Evolutionary conservation across 2,113 vertebrate species (phyloP).

Genomic region (Microcebus griseorufus): DNA sequence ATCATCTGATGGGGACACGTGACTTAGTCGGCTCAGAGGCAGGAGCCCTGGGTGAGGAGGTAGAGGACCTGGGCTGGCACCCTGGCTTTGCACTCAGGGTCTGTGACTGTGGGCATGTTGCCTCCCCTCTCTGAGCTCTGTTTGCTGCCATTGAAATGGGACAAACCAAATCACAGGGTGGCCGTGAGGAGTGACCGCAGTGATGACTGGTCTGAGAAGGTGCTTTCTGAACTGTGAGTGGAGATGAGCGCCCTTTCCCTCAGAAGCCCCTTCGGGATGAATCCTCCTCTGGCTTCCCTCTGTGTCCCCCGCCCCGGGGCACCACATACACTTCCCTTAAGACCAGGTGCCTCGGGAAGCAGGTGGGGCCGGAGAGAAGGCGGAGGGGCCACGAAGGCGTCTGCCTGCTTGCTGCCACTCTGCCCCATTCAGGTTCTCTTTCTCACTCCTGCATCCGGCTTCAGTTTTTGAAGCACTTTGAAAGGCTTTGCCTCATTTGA

Average conservation of each 20-base stretch:
- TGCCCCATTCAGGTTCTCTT: not conserved
- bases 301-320: not conserved
- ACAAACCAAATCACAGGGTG: not conserved
- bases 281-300: not conserved
- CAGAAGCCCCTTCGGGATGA: not conserved
- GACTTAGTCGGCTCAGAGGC: not conserved
- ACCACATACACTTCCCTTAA: rapidly evolving
- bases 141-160: not conserved
- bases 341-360: not conserved
- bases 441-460: not conserved
- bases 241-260: not conserved
- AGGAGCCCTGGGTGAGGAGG: not conserved
- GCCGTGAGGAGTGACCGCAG: rapidly evolving
- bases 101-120: not conserved
- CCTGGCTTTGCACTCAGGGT: not conserved
- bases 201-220: not conserved
- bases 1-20: not conserved
- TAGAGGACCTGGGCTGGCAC: not conserved
- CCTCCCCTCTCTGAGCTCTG: not conserved
- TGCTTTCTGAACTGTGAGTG: not conserved
- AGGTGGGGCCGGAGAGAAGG: not conserved
- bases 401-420: rapidly evolving
- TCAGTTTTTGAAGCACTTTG: not conserved
- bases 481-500: no score
- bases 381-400: not conserved